phyloP scores from a whole-genome alignment of 2,113 vertebrate genomes.

The Python bivittatus region DNA sequence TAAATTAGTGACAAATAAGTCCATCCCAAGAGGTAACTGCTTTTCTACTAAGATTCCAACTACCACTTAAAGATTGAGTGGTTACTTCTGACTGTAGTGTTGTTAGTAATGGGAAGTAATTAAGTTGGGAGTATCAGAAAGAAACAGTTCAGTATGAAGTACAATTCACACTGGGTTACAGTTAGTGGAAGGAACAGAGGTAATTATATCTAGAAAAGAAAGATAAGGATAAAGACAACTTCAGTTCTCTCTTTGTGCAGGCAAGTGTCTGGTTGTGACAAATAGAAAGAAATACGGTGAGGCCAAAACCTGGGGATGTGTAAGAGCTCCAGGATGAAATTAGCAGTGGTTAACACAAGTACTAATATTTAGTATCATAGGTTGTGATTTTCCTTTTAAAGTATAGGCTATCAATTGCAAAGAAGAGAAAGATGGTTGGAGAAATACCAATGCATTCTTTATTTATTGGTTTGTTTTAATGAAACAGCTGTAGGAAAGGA shows the following conservation, averaged over 20 bases:
- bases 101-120: background rate
- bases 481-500: background rate
- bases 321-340: background rate
- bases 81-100: background rate
- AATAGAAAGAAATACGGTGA: background rate
- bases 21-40: background rate
- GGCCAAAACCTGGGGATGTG: background rate
- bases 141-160: background rate
- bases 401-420: background rate
- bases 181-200: background rate
- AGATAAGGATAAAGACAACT: slow-evolving; percentile 5
- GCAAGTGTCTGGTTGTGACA: background rate
- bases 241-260: background rate
- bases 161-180: background rate
- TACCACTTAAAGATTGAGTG: background rate
- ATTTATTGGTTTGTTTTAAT: background rate
- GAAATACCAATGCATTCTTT: background rate
- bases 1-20: background rate
- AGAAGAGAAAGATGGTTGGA: background rate
- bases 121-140: background rate
- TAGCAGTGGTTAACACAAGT: background rate
- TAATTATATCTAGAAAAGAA: slow-evolving; percentile 5
- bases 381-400: slow-evolving; percentile 43
- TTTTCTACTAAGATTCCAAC: background rate
- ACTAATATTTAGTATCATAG: background rate